Conservation (phyloP, 2,113 vertebrate species). For the Spheniscus mendiculus region DNA sequence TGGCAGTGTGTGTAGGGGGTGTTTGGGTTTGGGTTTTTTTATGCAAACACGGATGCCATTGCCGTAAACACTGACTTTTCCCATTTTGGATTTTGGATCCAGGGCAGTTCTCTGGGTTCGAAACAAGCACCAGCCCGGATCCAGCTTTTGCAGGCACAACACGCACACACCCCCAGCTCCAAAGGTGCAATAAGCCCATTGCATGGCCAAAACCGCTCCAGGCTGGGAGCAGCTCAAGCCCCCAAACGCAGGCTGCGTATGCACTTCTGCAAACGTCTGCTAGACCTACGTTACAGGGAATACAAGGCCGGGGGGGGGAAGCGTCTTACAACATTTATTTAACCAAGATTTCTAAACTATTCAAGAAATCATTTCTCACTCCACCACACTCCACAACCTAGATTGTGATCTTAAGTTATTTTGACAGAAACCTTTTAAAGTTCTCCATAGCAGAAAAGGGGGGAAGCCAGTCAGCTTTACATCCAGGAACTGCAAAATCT, state of each 20-base stretch:
- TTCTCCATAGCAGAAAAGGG: not conserved
- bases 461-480: conserved; percentile 31
- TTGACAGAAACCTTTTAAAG: conserved; percentile 26
- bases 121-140: not conserved
- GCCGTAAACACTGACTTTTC: not conserved
- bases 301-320: not conserved
- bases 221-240: not conserved
- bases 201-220: fast-evolving
- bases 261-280: not conserved
- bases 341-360: not conserved
- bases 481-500: conserved; percentile 40
- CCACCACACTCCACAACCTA: not conserved
- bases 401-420: conserved; percentile 23
- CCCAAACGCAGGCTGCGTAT: fast-evolving
- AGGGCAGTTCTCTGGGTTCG: not conserved
- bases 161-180: fast-evolving
- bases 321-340: not conserved
- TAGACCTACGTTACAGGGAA: fast-evolving
- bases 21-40: not conserved
- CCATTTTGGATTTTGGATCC: not conserved
- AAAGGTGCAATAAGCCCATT: not conserved
- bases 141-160: not conserved
- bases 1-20: not conserved
- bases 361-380: not conserved
- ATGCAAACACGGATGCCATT: not conserved